Evolutionary conservation across 2,113 vertebrate species (phyloP).

Genomic region (Ibidorhyncha struthersii): DNA sequence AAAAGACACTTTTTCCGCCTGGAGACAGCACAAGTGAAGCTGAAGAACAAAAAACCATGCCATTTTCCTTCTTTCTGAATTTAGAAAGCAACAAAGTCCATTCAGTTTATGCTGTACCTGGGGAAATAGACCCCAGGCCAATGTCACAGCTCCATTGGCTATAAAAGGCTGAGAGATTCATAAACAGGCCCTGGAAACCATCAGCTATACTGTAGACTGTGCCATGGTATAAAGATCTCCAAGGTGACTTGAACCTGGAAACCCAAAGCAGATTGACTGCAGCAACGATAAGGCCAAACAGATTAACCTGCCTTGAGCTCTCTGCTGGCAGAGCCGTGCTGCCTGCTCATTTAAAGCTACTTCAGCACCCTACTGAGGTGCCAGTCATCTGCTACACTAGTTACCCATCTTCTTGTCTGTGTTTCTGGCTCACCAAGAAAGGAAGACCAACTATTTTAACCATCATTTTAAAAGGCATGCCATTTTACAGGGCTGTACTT

Average conservation of each 20-base stretch:
- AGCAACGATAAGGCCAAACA: neutral
- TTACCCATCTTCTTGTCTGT: neutral
- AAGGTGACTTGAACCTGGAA: neutral
- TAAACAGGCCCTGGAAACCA: neutral
- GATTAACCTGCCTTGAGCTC: neutral
- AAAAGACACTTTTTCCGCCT: neutral
- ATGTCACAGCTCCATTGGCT: neutral
- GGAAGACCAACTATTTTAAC: neutral
- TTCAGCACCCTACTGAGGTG: neutral
- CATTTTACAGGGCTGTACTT: neutral
- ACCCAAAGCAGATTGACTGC: neutral
- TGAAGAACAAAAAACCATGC: neutral
- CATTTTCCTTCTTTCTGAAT: neutral
- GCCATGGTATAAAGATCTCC: neutral
- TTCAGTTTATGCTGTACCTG: neutral
- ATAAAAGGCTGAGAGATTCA: neutral
- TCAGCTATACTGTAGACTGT: neutral
- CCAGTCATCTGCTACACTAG: neutral
- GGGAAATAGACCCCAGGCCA: neutral
- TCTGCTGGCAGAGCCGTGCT: neutral
- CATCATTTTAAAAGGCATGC: neutral
- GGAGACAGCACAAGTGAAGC: neutral
- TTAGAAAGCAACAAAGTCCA: neutral
- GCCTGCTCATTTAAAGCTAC: neutral
- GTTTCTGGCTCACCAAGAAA: neutral